Evolutionary conservation across 2,888 invertebrate species (phyloP).

Genomic region (Gerris lacustris): DNA sequence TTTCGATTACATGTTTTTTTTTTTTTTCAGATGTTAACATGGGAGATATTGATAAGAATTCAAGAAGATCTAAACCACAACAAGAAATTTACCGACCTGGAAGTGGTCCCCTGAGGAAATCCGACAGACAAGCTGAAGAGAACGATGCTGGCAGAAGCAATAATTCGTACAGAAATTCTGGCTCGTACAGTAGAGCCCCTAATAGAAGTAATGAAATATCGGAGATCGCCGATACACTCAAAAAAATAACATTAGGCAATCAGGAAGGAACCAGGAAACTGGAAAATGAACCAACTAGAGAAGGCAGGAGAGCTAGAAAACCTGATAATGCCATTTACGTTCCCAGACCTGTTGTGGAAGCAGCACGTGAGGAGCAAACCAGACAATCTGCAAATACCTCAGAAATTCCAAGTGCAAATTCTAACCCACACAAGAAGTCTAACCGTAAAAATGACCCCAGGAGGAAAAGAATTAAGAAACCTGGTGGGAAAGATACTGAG

Average conservation of each 20-base stretch:
- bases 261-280: neutral
- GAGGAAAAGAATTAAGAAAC: neutral
- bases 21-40: constrained; percentile 25
- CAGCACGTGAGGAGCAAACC: neutral
- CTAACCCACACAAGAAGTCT: constrained; percentile 1
- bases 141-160: neutral
- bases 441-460: constrained; percentile 11
- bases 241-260: constrained; percentile 16
- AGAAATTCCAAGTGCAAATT: constrained; percentile 3
- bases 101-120: constrained; percentile 59
- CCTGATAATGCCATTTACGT: constrained; percentile 27
- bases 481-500: no score
- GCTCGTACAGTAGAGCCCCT: neutral
- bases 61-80: constrained; percentile 51
- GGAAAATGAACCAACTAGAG: constrained; percentile 9
- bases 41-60: constrained; percentile 40
- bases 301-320: constrained; percentile 22
- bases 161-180: neutral
- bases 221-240: constrained; percentile 20
- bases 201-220: constrained; percentile 14
- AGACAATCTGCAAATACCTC: neutral
- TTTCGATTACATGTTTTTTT: neutral
- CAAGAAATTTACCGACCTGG: constrained; percentile 63
- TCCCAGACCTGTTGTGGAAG: constrained; percentile 23
- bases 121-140: constrained; percentile 34